Evolutionary conservation across 2,113 vertebrate species (phyloP), one percentile per base, ranked within the genome.

Genomic region (Peromyscus californicus): DNA sequence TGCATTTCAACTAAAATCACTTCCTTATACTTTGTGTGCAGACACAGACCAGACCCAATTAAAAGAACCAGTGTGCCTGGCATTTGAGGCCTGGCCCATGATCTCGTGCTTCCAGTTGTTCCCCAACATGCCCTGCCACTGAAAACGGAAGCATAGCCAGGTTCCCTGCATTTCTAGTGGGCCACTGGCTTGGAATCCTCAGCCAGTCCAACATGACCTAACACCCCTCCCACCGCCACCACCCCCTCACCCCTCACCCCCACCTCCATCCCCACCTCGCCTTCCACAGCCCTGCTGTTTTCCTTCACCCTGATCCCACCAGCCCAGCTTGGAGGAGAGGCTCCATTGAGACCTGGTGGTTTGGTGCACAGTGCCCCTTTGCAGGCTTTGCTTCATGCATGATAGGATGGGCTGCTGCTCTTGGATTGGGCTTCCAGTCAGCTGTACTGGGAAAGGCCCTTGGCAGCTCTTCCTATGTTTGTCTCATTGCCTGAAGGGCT

Each of bases 81-180:
- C 39, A 3, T 7, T 33, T 24, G 7, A 57, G 1, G 36, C 10
- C 48, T 16, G 17, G 74, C 2, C 19, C 29, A 1, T n/a, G 0
- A 21, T 7, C 3, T 21, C 2, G 15, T 17, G 42, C 26, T 76
- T 17, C 65, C 91, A 48, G 4, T 69, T 36, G 6, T 11, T 13
- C 80, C 26, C 33, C 26, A 33, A 2, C 17, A 11, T 15, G 67
- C 21, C n/a, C 24, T 65, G 8, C 48, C 13, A 26, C 65, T 94
- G 82, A 21, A 78, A 70, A 59, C 36, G 39, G 74, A 74, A 48
- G 69, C 89, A 11, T 67, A 79, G 57, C 67, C 39, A 70, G 61
- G 29, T 29, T 42, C 15, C 51, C 63, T 61, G 31, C 57, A 24
- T 79, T 93, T 78, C 33, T 42, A 22, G 22, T 0, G 42, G 48